Conservation (phyloP, 1,140 invertebrate genomes). For the Brachionus koreanus region DNA sequence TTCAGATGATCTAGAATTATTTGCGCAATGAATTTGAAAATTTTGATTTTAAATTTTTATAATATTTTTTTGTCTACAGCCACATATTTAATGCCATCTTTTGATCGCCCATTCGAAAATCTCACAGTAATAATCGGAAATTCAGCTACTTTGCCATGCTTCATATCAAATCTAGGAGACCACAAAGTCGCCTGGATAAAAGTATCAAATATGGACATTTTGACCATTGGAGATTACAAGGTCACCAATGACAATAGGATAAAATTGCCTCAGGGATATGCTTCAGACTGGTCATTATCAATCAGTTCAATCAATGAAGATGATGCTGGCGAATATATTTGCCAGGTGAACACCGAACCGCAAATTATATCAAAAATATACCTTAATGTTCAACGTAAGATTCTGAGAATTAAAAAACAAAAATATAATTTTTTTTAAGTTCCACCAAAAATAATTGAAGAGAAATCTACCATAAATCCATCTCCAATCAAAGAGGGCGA, state of each 20-base stretch:
- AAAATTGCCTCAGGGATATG: constrained; percentile 11
- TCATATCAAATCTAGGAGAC: constrained; percentile 80
- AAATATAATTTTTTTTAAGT: neutral
- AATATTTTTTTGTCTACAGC: neutral
- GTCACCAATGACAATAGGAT: constrained; percentile 37
- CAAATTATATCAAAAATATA: constrained; percentile 11
- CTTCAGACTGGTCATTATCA: constrained; percentile 41
- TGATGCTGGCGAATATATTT: constrained; percentile 37
- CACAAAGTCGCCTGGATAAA: constrained; percentile 64
- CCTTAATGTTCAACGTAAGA: constrained; percentile 38
- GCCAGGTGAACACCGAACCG: constrained; percentile 43
- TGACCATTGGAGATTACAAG: constrained; percentile 41
- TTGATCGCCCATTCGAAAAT: constrained; percentile 84
- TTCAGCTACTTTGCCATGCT: constrained; percentile 83
- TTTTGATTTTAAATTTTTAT: neutral
- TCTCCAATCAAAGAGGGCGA: neutral
- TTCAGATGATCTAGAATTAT: constrained; percentile 1
- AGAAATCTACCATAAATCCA: constrained; percentile 27
- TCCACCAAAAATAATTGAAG: constrained; percentile 41
- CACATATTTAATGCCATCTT: constrained; percentile 53
- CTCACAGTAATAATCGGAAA: constrained; percentile 83
- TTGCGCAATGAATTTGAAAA: constrained; percentile 12
- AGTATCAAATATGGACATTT: constrained; percentile 41
- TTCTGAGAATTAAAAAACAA: neutral
- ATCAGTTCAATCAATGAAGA: constrained; percentile 29